phyloP scores from a whole-genome alignment of 2,113 vertebrate genomes.

The Leiothrix lutea region DNA sequence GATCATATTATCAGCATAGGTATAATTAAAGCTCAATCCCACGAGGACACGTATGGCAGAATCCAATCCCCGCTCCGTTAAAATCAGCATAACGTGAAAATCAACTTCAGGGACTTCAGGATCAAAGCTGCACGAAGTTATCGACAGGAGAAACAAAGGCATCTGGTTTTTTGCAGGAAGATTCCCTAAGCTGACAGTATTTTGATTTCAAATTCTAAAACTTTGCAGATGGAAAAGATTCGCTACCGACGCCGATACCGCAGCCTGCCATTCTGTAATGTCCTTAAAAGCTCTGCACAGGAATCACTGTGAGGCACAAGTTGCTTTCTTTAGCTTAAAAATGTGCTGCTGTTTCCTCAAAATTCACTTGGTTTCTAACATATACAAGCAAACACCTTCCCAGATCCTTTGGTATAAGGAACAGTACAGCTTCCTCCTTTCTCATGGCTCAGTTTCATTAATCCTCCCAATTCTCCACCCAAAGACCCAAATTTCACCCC shows the following conservation, averaged over 20 bases:
- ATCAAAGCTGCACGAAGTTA: constrained; percentile 4
- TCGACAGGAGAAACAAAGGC: background rate
- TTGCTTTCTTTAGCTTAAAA: background rate
- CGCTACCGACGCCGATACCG: background rate
- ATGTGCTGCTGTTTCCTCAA: background rate
- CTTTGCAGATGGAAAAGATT: background rate
- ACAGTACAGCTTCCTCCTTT: background rate
- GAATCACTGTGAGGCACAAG: background rate
- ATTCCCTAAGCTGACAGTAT: background rate
- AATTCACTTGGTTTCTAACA: background rate
- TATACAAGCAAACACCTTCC: background rate
- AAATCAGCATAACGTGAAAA: background rate
- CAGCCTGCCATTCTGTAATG: background rate
- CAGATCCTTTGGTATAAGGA: background rate
- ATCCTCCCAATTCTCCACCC: background rate
- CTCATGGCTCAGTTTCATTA: background rate
- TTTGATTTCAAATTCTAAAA: constrained; percentile 1
- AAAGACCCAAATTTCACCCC: background rate
- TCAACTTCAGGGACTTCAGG: background rate
- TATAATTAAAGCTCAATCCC: constrained; percentile 33
- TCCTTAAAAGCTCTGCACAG: background rate
- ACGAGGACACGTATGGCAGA: background rate
- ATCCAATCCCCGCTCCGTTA: background rate
- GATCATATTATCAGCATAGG: background rate
- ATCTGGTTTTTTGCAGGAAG: background rate